A percentile compares a stretch with the other conserved stretches of the same genome.
Evolutionary conservation across 2,888 invertebrate species (phyloP).

Genomic region (Patella pellucida): DNA sequence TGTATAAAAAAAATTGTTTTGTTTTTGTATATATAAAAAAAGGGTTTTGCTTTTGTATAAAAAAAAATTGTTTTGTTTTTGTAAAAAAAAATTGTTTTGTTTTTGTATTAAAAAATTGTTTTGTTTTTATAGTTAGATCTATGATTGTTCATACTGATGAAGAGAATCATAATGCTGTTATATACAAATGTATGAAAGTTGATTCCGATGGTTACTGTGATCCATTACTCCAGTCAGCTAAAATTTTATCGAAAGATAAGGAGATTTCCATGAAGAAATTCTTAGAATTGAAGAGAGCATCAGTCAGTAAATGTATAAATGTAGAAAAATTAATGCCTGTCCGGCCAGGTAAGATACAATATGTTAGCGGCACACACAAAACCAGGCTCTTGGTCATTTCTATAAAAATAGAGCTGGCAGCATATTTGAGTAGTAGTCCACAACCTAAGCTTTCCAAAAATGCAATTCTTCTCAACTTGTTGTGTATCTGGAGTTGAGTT

Average conservation of each 20-base stretch:
- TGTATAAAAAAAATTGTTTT: no score
- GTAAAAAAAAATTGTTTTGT: no score
- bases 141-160: neutral
- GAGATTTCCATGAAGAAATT: neutral
- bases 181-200: neutral
- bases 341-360: neutral
- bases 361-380: no score
- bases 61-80: no score
- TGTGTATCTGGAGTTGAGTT: no score
- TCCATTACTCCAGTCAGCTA: neutral
- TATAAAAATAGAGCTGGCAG: no score
- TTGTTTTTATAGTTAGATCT: neutral
- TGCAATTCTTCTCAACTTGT: no score
- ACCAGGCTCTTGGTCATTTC: no score
- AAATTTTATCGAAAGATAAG: neutral
- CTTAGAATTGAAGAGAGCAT: neutral
- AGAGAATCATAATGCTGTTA: neutral
- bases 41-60: no score
- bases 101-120: neutral
- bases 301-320: neutral
- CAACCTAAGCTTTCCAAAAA: no score
- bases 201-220: neutral
- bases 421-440: no score
- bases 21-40: no score
- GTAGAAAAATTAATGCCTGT: neutral